Evolutionary conservation across 2,113 vertebrate genomes (phyloP), one percentile per base, ranked within the genome.

Genomic region (Cyprinodon variegatus): DNA sequence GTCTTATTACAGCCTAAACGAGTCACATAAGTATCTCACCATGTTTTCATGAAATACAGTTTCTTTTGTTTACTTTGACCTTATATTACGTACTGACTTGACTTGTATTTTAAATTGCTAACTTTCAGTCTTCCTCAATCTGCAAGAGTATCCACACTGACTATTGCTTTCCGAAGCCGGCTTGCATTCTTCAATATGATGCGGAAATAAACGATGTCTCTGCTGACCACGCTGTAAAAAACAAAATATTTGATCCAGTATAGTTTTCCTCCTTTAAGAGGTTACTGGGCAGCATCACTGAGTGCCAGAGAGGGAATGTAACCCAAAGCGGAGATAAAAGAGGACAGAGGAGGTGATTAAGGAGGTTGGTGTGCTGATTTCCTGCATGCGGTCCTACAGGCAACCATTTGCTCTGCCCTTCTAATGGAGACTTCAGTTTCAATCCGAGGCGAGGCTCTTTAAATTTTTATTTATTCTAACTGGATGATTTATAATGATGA

Each of bases 401-500:
- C 81, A 88, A 83, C 88, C 88, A 90, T 93, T 90, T 65, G 81
- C 83, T 84, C 64, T 29, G 82, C 78, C 86, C 84, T 81, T 83
- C 88, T 93, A 93, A 93, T 93, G 89, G 91, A 93, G 90, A 90
- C 79, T 88, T 89, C 78, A 83, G 70, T 82, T 86, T 65, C 76
- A 91, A 90, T 90, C 86, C 78, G 75, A 83, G 70, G 82, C 82
- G 88, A 77, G 76, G 90, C 87, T 92, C 87, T 93, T 94, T 90
- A 94, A 93, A 90, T 70, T 93, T 89, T 79, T 90, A 93, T 92
- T 86, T 86, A 83, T 88, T 84, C 79, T 86, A 90, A 93, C 86
- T 75, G 86, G 85, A 83, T 94, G 93, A 94, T 94, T 93, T 93
- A 91, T 93, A 90, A 90, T 92, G 87, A 94, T 91, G 90, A 90